A percentile compares a stretch with the other conserved stretches of the same genome.
These are phyloP conservation scores for Sprattus sprattus DNA, from an alignment of 2,113 vertebrate species.

Conservation along the genomic window DNA sequence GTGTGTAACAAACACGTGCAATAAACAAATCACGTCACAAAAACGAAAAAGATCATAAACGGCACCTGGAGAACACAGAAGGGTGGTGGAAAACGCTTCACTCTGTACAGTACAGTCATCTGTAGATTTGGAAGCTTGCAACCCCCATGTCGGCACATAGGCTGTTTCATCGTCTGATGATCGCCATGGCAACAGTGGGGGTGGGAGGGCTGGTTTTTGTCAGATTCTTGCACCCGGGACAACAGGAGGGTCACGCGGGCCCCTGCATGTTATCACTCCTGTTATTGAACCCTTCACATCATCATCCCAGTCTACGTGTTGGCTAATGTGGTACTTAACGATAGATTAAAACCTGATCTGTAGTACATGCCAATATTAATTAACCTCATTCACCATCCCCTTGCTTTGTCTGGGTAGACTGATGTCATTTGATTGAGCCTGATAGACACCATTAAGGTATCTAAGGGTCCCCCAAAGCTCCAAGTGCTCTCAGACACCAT, in stretches of 20 bases:
- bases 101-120: too few relatives aligned
- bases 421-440: conserved; percentile 23
- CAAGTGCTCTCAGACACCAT: neutral
- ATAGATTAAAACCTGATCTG: neutral
- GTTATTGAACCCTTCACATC: neutral
- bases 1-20: too few relatives aligned
- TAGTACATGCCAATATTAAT: conserved; percentile 29
- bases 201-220: too few relatives aligned
- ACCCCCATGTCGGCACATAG: neutral
- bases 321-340: neutral
- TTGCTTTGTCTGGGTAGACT: conserved; percentile 28
- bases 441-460: conserved; percentile 17
- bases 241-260: too few relatives aligned
- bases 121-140: too few relatives aligned
- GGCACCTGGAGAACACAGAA: too few relatives aligned
- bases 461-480: conserved; percentile 14
- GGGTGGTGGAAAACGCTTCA: too few relatives aligned
- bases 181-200: neutral
- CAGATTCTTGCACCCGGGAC: too few relatives aligned
- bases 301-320: neutral
- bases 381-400: conserved; percentile 13
- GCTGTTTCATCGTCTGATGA: neutral
- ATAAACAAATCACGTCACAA: too few relatives aligned
- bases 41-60: too few relatives aligned
- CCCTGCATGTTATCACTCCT: neutral